Percentiles rank a stretch among this genome's conserved stretches.
Evolutionary conservation across 2,113 vertebrate species (phyloP).

Genomic region (Lichenostomus cassidix): DNA sequence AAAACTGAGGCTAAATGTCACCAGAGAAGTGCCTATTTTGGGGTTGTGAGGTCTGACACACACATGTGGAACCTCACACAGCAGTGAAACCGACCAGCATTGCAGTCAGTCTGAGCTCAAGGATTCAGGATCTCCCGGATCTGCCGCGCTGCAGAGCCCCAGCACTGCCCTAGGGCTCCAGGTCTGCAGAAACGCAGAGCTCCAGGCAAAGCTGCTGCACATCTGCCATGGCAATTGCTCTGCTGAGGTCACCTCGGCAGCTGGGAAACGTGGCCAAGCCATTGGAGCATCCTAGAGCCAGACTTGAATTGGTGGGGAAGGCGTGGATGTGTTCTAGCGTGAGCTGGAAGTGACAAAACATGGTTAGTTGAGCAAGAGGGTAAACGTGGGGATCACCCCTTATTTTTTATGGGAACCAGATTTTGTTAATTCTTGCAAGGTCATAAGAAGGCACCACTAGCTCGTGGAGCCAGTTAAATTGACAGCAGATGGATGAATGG

Average conservation of each 20-base stretch:
- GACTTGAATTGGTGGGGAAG: background rate
- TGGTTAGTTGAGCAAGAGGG: slow-evolving; percentile 4
- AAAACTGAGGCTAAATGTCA: background rate
- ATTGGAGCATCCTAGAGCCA: background rate
- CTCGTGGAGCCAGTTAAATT: slow-evolving; percentile 11
- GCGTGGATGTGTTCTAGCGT: background rate
- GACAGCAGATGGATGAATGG: slow-evolving; percentile 44
- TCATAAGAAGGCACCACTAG: background rate
- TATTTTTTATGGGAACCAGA: slow-evolving; percentile 40
- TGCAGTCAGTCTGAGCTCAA: background rate
- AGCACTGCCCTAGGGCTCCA: accelerated
- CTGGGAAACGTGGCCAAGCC: background rate
- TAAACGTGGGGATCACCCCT: background rate
- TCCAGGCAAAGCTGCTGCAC: background rate
- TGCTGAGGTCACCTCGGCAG: background rate
- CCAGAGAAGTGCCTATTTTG: background rate
- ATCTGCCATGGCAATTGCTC: background rate
- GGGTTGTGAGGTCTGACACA: background rate
- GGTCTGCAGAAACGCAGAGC: background rate
- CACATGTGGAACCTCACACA: background rate
- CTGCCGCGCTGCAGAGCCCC: background rate
- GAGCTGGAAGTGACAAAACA: background rate
- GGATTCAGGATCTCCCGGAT: background rate
- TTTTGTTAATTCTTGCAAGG: slow-evolving; percentile 35
- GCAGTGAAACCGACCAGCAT: accelerated